Evolutionary conservation across 2,113 vertebrate genomes (phyloP), one percentile per base, ranked within the genome.

Genomic region (Cryptotis parvus): DNA sequence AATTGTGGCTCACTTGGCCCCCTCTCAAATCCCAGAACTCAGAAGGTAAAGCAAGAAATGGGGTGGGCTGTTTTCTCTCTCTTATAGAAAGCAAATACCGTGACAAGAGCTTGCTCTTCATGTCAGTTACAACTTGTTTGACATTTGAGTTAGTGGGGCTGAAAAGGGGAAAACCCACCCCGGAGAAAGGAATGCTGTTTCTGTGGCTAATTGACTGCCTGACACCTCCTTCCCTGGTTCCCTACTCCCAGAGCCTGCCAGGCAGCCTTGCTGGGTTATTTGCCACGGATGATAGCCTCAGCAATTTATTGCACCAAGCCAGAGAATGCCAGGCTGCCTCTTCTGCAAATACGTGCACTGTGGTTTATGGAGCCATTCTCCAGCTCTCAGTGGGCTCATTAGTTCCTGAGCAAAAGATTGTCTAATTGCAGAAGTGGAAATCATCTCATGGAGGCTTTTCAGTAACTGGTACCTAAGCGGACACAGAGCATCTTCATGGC

Each of bases 81-180:
- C 73, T 87, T 83, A 41, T 41, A 93, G 84, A 96, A 95, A 94
- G 94, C 87, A 97, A 96, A 95, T 75, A 80, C 79, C 75, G 63
- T 79, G 96, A 95, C 93, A 75, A 96, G 94, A 94, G 94, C 94
- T 95, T 96, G 76, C 91, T 96, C 88, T 97, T 96, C 83, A 75
- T 84, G 97, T 95, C 97, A 96, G 97, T 97, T 98, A 97, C 96
- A 97, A 96, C 93, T 80, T 95, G 95, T 98, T 96, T 97, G 98
- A 98, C 97, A 98, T 98, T 97, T 97, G 95, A 96, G 97, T 96
- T 95, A 94, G 92, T 97, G 77, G 96, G 94, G 95, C 96, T 95
- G 96, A 97, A 93, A 97, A 97, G 94, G 94, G 95, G 96, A 96
- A 96, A 97, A 96, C 97, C 96, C 92, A 96, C 97, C 97, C 97